Evolutionary conservation across 2,797 vertebrate species (phyloP).

Genomic region (Botia almorhae): DNA sequence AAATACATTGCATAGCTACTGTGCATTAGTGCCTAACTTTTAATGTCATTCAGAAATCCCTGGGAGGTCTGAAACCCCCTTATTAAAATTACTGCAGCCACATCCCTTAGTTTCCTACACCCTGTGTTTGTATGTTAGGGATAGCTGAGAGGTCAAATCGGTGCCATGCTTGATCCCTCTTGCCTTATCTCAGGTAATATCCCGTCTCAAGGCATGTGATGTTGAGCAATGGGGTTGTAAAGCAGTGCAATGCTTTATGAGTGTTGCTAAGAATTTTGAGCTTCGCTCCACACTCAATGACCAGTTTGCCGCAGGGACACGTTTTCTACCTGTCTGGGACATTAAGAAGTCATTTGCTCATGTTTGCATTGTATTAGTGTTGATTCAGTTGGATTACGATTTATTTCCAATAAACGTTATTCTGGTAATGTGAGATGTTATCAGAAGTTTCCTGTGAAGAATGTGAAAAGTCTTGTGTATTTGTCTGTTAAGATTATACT

Average conservation of each 20-base stretch:
- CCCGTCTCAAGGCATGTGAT: conserved; percentile 79
- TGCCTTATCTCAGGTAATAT: conserved; percentile 81
- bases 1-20: conserved; percentile 54
- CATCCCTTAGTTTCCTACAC: conserved; percentile 37
- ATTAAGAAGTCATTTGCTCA: not conserved
- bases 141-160: conserved; percentile 55
- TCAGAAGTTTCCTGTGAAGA: not conserved
- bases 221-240: conserved; percentile 80
- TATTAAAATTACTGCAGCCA: conserved; percentile 26
- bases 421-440: not conserved
- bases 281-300: conserved; percentile 23
- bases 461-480: not conserved
- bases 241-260: conserved; percentile 74
- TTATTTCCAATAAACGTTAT: not conserved
- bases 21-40: conserved; percentile 59
- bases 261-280: conserved; percentile 65
- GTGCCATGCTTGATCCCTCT: conserved; percentile 50
- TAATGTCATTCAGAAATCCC: conserved; percentile 53
- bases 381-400: not conserved
- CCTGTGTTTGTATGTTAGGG: conserved; percentile 42
- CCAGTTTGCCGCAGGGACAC: not conserved
- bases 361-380: conserved; percentile 6
- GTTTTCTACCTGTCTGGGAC: conserved; percentile 13
- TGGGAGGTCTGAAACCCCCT: conserved; percentile 50
- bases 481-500: not conserved